These are phyloP conservation scores for Thermophis baileyi DNA, from an alignment of 2,113 vertebrate species.

Conservation along the genomic window DNA sequence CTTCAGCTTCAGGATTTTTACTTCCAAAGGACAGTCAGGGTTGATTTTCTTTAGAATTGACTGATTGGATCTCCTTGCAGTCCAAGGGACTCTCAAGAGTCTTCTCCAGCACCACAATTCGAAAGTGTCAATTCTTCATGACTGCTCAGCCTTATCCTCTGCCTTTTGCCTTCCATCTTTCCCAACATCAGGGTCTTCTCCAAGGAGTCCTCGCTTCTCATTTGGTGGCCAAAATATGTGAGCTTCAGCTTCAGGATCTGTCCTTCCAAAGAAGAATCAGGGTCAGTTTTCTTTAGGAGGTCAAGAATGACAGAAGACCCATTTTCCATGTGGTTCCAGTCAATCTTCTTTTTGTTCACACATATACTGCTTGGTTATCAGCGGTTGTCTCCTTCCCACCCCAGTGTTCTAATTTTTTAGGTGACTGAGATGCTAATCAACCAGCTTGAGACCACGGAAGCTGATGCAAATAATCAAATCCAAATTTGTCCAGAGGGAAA, in stretches of 20 bases:
- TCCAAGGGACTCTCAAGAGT: too few relatives aligned
- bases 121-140: too few relatives aligned
- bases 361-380: not conserved
- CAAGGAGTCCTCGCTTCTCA: too few relatives aligned
- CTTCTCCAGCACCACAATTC: too few relatives aligned
- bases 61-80: too few relatives aligned
- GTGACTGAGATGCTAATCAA: constrained; percentile 77
- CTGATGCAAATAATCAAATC: constrained; percentile 74
- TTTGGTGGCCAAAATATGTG: too few relatives aligned
- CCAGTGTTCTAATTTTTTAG: constrained; percentile 70
- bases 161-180: not conserved
- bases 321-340: not conserved
- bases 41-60: too few relatives aligned
- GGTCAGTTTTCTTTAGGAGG: not conserved
- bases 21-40: too few relatives aligned
- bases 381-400: not conserved
- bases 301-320: not conserved
- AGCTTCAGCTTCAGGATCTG: too few relatives aligned
- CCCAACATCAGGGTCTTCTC: not conserved
- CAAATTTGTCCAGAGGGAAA: constrained; percentile 73
- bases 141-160: too few relatives aligned
- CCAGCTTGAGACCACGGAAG: constrained; percentile 67
- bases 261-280: too few relatives aligned
- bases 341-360: not conserved
- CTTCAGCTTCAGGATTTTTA: too few relatives aligned